A percentile compares a stretch with the other conserved stretches of the same genome.
phyloP scores from a whole-genome alignment of 2,113 vertebrate species.

The Sturnira hondurensis region DNA sequence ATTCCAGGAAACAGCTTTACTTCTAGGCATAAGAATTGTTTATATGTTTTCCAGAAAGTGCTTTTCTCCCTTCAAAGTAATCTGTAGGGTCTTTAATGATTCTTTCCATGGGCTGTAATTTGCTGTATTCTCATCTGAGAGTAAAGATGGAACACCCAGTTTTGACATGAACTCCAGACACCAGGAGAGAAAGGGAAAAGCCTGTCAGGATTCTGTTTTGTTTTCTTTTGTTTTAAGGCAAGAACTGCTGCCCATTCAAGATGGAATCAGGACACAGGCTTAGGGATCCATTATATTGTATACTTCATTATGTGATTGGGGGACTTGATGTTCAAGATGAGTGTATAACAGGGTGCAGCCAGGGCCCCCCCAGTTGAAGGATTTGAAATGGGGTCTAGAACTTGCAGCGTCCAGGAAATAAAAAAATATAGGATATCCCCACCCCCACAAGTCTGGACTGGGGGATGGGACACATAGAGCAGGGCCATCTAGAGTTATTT shows the following conservation, averaged over 20 bases:
- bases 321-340: background rate
- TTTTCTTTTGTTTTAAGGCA: slow-evolving; percentile 24
- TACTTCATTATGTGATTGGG: background rate
- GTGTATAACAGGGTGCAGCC: too few relatives aligned
- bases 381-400: too few relatives aligned
- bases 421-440: too few relatives aligned
- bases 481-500: too few relatives aligned
- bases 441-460: too few relatives aligned
- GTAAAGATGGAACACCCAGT: background rate
- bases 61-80: slow-evolving; percentile 8
- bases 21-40: background rate
- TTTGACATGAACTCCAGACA: background rate
- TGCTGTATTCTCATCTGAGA: background rate
- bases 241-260: background rate
- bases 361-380: too few relatives aligned
- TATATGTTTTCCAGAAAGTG: slow-evolving; percentile 26
- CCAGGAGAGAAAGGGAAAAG: background rate
- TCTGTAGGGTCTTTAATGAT: background rate
- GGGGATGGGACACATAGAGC: too few relatives aligned
- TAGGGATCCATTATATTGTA: background rate
- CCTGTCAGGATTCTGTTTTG: background rate
- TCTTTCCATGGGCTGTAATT: background rate
- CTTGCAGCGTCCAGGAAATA: too few relatives aligned
- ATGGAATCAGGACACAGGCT: background rate
- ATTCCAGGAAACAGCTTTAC: slow-evolving; percentile 42